Evolutionary conservation across 2,113 vertebrate genomes (phyloP), one percentile per base, ranked within the genome.

Genomic region (Elaphurus davidianus): DNA sequence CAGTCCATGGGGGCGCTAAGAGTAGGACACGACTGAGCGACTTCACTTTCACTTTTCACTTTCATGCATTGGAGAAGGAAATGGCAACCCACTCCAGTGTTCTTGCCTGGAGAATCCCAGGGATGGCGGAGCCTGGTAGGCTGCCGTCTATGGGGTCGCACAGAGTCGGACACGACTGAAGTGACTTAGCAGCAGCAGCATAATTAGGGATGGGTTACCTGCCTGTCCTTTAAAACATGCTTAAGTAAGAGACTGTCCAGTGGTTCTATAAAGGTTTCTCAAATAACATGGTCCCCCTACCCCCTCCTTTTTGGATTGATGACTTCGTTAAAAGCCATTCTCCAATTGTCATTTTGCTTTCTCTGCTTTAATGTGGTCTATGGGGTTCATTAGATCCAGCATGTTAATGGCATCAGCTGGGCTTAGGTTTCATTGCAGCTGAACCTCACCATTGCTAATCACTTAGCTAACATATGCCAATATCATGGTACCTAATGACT

Each of bases 361-460:
- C 62, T 19, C 17, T 54, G 91, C 47, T 98, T 54, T 90, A 92
- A 74, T 33, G 50, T 88, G 81, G 93, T 98, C 90, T 97, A 40
- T 94, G 92, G 90, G 82, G 60, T 98, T 98, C 94, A 55, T 97
- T 97, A 91, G 91, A 97, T 92, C 83, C n/a, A 97, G 40, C 2
- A 5, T 97, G 97, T 83, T 93, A 98, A 83, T 89, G 87, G 78
- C 97, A 90, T 98, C 92, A 97, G 76, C 79, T 96, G 97, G 97
- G 96, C 57, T 96, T 96, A 84, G 54, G 27, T 98, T 98, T 98
- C 62, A 64, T 57, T 97, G 95, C 90, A 91, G 89, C 15, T n/a
- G 21, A 90, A 96, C 87, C 81, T 82, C 94, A 95, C n/a, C 60
- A 8, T 94, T 97, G 98, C 90, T 98, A 16, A 2, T 89, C 97